Evolutionary conservation across 2,888 invertebrate genomes (phyloP).

Genomic region (Ariolimax columbianus): DNA sequence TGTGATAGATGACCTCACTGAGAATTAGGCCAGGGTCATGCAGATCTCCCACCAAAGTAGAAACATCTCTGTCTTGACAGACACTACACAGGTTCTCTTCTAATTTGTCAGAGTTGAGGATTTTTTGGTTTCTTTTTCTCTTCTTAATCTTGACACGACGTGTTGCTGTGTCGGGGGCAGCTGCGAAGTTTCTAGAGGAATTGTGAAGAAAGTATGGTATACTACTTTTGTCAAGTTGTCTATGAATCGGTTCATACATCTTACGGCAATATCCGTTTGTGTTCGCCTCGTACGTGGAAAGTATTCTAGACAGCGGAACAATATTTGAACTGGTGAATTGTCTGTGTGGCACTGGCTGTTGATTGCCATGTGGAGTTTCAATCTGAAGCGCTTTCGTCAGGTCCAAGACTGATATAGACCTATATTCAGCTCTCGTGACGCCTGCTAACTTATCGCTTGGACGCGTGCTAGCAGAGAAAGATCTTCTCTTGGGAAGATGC

Average conservation of each 20-base stretch:
- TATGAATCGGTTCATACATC: conserved; percentile 26
- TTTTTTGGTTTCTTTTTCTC: background rate
- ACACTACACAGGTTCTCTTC: background rate
- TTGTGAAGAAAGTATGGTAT: conserved; percentile 38
- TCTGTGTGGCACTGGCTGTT: background rate
- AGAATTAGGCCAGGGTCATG: conserved; percentile 30
- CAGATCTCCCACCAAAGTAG: conserved; percentile 34
- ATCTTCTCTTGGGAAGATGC: background rate
- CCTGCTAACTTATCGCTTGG: background rate
- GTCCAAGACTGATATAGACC: conserved; percentile 13
- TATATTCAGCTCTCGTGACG: background rate
- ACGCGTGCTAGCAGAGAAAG: conserved; percentile 10
- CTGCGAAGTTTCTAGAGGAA: background rate
- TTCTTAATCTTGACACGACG: background rate
- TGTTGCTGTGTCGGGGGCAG: background rate
- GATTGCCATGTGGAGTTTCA: background rate
- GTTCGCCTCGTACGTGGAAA: conserved; percentile 6
- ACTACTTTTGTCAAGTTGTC: conserved; percentile 39
- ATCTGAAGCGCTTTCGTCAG: background rate
- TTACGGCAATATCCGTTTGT: background rate
- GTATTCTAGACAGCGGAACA: conserved; percentile 34
- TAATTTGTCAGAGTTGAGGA: background rate
- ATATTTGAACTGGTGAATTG: conserved; percentile 10
- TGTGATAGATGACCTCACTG: conserved; percentile 22
- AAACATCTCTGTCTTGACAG: background rate